Evolutionary conservation across 2,888 invertebrate genomes (phyloP).

Genomic region (Amphipyra berbera): DNA sequence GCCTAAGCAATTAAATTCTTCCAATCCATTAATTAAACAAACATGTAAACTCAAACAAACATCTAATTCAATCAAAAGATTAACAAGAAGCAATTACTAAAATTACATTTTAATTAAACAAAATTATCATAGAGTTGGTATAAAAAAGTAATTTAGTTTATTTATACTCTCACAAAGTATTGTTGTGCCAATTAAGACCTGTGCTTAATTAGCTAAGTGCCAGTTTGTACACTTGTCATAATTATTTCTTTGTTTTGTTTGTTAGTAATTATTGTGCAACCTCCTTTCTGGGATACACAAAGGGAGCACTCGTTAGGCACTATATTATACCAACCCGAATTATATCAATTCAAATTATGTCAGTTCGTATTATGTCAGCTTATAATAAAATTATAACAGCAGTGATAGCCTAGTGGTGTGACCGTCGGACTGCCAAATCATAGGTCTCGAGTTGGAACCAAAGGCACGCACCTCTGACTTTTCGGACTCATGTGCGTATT

Average conservation of each 20-base stretch:
- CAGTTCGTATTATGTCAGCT: no score
- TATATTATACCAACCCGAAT: no score
- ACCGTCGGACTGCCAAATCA: no score
- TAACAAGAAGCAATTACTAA: not conserved
- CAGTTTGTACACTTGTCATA: slow-evolving; percentile 8
- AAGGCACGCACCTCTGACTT: no score
- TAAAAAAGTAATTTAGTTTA: slow-evolving; percentile 33
- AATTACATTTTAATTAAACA: slow-evolving; percentile 3
- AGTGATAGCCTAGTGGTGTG: no score
- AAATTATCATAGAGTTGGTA: slow-evolving; percentile 7
- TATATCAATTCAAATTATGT: no score
- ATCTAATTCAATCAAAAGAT: not conserved
- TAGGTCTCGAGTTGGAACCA: no score
- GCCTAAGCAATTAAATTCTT: no score
- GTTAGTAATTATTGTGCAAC: not conserved
- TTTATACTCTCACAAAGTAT: slow-evolving; percentile 18
- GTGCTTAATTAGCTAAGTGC: slow-evolving; percentile 40
- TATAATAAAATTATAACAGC: no score
- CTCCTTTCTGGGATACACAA: not conserved
- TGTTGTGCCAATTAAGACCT: slow-evolving; percentile 34
- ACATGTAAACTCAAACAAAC: no score
- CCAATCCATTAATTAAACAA: no score
- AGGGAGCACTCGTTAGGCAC: not conserved
- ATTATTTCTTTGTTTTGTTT: slow-evolving; percentile 30
- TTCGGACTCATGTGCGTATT: no score